These are phyloP conservation scores for Agrilus planipennis DNA, from an alignment of 1,140 invertebrate genomes.

Conservation along the genomic window DNA sequence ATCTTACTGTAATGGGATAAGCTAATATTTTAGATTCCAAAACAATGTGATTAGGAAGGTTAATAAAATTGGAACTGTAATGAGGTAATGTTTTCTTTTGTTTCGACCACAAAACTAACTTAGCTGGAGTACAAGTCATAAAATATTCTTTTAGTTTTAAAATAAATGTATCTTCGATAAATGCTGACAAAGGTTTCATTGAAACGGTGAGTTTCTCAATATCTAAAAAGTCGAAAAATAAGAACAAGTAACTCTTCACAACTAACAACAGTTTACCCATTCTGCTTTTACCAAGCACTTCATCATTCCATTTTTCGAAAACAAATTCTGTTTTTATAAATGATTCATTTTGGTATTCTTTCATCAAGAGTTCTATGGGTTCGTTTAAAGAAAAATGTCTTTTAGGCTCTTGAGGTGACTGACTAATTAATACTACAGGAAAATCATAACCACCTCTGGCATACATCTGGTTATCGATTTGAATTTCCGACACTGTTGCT, in stretches of 20 bases:
- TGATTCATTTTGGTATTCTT: constrained; percentile 32
- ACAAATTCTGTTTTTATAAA: constrained; percentile 34
- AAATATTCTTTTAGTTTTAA: constrained; percentile 45
- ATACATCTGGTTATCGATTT: constrained; percentile 72
- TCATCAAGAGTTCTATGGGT: constrained; percentile 31
- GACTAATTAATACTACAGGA: constrained; percentile 51
- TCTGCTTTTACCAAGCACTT: no score
- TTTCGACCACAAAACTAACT: constrained; percentile 32
- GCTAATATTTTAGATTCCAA: constrained; percentile 44
- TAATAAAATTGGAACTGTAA: constrained; percentile 25
- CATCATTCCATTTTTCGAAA: constrained; percentile 35
- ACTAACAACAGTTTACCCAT: no score
- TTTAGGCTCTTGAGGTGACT: constrained; percentile 28
- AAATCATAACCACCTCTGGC: constrained; percentile 56
- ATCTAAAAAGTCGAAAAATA: neutral
- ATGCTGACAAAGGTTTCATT: constrained; percentile 43
- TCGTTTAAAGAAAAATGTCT: constrained; percentile 29
- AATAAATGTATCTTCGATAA: constrained; percentile 56
- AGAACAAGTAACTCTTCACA: neutral
- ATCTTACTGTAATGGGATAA: constrained; percentile 48
- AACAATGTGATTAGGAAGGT: constrained; percentile 43
- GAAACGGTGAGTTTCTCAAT: neutral
- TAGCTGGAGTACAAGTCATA: constrained; percentile 41
- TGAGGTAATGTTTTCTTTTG: constrained; percentile 8
- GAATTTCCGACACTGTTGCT: constrained; percentile 48